Evolutionary conservation across 2,797 vertebrate genomes (phyloP), one percentile per base, ranked within the genome.

Genomic region (Neosilurus mollespiculum): DNA sequence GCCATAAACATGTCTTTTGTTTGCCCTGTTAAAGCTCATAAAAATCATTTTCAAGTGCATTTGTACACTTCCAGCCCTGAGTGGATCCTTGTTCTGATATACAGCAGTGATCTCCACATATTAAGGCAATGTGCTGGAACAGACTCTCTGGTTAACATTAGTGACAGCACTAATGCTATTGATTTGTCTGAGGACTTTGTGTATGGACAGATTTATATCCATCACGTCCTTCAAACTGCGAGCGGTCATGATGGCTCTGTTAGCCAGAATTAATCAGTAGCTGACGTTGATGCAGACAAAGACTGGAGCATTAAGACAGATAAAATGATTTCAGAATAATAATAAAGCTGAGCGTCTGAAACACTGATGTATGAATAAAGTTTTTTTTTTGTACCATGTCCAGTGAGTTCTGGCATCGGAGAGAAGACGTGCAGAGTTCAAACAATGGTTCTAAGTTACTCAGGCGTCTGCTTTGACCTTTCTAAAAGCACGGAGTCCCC

Each of bases 401-500:
- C 62, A 53, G 20, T 65, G 62, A 26, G 24, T 9, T 14, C 14
- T 56, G 69, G 49, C 51, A 15, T 69, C 22, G 22, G 14, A n/a
- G 70, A 78, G 65, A 82, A 82, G 43, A 81, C 75, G 61, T 61
- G 34, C 10, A n/a, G 69, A 70, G 84, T 85, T 20, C 34, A 59
- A 69, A 78, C 43, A 37, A 24, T 80, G 24, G 37, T 66, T 67
- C 51, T 26, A 59, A 79, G 78, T 51, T 34, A 71, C 22, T n/a
- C 20, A 30, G 54, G 56, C 73, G 15, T 34, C 84, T 66, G 49
- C 15, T 9, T 30, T 83, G 83, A 84, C 83, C 80, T 83, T 85
- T 81, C 67, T 43, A 49, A 73, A 75, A 69, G 65, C 26, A 64
- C 72, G 0, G 56, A 81, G 66, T 84, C 83, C 84, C 78, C 37